Evolutionary conservation across 1,140 invertebrate species (phyloP), one percentile per base, ranked within the genome.

Genomic region (Drosophila parabipectinata): DNA sequence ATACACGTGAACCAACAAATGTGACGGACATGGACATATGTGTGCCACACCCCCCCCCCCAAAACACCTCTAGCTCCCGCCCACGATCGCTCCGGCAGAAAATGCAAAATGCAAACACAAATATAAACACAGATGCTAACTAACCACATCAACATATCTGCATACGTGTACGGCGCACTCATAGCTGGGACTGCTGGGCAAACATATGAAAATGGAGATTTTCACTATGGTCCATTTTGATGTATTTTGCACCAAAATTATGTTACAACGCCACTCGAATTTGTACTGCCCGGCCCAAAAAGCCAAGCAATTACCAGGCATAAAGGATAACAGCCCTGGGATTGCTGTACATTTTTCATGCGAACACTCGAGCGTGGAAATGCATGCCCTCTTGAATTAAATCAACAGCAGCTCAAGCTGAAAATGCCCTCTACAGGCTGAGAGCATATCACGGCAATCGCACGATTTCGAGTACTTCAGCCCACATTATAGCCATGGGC

Each of bases 111-210:
- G 83, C 81, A 82, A 84, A 84, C 71, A 84, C 76, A 84, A 87
- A 82, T 87, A 85, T 82, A 82, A 85, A 85, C 83, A 85, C 82
- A 85, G 82, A 85, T 87, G 82, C 82, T 85, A 85, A 85, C 82
- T 85, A 87, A 87, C 82, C 82, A 82, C 82, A 85, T 72, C 74
- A 60, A 83, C 50, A 57, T 30, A 52, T 62, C 51, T 68, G 61
- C 39, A 45, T 51, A 1, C 12, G 34, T 50, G 39, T 51, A 26
- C 18, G 60, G 15, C 28, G 24, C 44, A 52, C 73, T 77, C 54
- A 59, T 44, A 63, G 68, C 55, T 69, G 50, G 53, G 55, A 37
- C 63, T 64, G 58, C 51, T 73, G 51, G 50, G 58, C 63, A 84
- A 72, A 74, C 69, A 75, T 64, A 69, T 72, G 59, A 69, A 87